Evolutionary conservation across 2,113 vertebrate genomes (phyloP).

Genomic region (Neodontobutis hainanensis): DNA sequence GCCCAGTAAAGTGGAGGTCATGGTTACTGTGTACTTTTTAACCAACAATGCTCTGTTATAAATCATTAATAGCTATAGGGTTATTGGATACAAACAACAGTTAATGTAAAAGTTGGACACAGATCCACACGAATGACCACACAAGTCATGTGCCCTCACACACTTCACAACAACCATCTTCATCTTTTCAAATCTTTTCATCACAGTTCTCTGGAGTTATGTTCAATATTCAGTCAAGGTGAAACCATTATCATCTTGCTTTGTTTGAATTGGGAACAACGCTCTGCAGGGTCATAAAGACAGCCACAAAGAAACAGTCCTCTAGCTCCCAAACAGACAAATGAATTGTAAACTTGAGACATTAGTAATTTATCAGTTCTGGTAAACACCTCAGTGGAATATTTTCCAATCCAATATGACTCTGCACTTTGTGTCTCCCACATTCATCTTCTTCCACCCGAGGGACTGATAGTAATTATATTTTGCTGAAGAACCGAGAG

Average conservation of each 20-base stretch:
- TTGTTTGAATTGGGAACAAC: background rate
- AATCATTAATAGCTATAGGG: background rate
- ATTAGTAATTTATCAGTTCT: slow-evolving; percentile 39
- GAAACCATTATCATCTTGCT: background rate
- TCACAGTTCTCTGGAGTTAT: background rate
- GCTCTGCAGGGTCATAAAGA: background rate
- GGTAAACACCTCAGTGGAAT: slow-evolving; percentile 9
- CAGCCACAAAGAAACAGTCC: slow-evolving; percentile 4
- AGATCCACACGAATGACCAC: slow-evolving; percentile 5
- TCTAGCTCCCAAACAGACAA: background rate
- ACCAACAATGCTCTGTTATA: background rate
- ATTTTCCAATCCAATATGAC: slow-evolving; percentile 20
- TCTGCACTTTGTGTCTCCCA: slow-evolving; percentile 19
- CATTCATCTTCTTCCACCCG: slow-evolving; percentile 43
- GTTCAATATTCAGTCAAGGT: background rate
- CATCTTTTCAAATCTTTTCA: slow-evolving; percentile 10
- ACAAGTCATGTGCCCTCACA: slow-evolving; percentile 34
- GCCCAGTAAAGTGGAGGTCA: slow-evolving; percentile 9
- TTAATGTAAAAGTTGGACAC: slow-evolving; percentile 10
- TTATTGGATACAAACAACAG: background rate
- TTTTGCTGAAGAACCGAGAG: slow-evolving; percentile 36
- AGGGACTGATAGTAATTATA: slow-evolving; percentile 53
- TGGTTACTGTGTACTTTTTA: background rate
- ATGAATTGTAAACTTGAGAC: slow-evolving; percentile 23
- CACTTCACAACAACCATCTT: slow-evolving; percentile 13